phyloP scores from a whole-genome alignment of 2,888 invertebrate genomes.

The Augochlorella aurata region DNA sequence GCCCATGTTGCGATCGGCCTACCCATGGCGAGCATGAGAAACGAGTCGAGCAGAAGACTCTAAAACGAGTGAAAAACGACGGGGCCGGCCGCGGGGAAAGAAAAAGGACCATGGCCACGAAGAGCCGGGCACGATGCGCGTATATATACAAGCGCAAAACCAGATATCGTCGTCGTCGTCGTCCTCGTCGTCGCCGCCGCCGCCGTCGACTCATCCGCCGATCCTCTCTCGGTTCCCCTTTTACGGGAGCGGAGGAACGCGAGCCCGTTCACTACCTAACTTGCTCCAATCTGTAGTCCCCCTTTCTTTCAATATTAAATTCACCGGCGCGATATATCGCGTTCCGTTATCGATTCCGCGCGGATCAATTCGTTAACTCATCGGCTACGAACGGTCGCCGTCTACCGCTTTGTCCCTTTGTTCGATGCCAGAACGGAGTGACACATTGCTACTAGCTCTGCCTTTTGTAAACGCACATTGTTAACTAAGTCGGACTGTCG shows the following conservation, averaged over 20 bases:
- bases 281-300: constrained; percentile 61
- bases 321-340: constrained; percentile 14
- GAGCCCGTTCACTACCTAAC: constrained; percentile 60
- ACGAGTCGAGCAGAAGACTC: constrained; percentile 65
- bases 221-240: constrained; percentile 41
- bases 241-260: constrained; percentile 62
- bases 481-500: no score
- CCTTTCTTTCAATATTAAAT: constrained; percentile 34
- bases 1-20: constrained; percentile 68
- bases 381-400: neutral
- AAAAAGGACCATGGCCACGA: constrained; percentile 39
- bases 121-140: constrained; percentile 16
- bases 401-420: neutral
- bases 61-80: constrained; percentile 51
- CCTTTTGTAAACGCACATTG: no score
- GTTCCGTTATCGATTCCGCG: neutral
- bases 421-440: no score
- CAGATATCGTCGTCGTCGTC: constrained; percentile 58
- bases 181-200: constrained; percentile 39
- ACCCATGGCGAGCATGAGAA: constrained; percentile 72
- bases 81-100: neutral
- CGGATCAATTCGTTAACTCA: neutral
- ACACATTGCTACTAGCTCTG: no score
- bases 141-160: constrained; percentile 58
- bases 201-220: constrained; percentile 45